Percentiles rank a stretch among this genome's conserved stretches.
phyloP scores from a whole-genome alignment of 2,888 invertebrate genomes.

The Poecilus cupreus region DNA sequence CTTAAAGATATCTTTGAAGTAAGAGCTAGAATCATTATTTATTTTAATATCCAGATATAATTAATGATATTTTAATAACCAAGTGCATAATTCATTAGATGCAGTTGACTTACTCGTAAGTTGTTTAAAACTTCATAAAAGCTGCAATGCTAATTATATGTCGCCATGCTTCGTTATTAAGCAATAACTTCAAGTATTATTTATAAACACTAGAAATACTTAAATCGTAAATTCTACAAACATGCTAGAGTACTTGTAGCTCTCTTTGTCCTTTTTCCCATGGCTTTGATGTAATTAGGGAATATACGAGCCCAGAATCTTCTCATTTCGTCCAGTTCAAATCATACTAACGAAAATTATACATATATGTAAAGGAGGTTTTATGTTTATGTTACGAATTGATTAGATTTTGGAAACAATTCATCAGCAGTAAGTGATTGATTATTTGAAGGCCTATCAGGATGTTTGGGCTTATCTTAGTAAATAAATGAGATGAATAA shows the following conservation, averaged over 20 bases:
- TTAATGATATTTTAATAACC: constrained; percentile 38
- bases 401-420: too few relatives aligned
- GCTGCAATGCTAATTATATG: constrained; percentile 13
- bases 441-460: too few relatives aligned
- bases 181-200: constrained; percentile 28
- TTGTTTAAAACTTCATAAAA: constrained; percentile 35
- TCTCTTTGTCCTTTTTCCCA: too few relatives aligned
- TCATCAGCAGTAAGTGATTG: too few relatives aligned
- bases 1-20: constrained; percentile 18
- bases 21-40: constrained; percentile 6
- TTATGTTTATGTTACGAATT: too few relatives aligned
- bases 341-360: too few relatives aligned
- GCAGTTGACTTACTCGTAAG: constrained; percentile 18
- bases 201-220: constrained; percentile 26
- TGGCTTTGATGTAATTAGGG: too few relatives aligned
- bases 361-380: too few relatives aligned
- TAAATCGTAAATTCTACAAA: background rate
- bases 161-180: constrained; percentile 24
- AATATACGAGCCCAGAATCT: background rate
- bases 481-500: too few relatives aligned
- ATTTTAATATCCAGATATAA: constrained; percentile 21
- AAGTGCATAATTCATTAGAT: constrained; percentile 24
- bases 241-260: too few relatives aligned
- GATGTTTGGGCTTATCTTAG: too few relatives aligned
- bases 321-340: too few relatives aligned